Percentiles rank a stretch among this genome's conserved stretches.
These are phyloP conservation scores for Coregonus clupeaformis DNA, from an alignment of 2,113 vertebrate genomes.

Conservation along the genomic window DNA sequence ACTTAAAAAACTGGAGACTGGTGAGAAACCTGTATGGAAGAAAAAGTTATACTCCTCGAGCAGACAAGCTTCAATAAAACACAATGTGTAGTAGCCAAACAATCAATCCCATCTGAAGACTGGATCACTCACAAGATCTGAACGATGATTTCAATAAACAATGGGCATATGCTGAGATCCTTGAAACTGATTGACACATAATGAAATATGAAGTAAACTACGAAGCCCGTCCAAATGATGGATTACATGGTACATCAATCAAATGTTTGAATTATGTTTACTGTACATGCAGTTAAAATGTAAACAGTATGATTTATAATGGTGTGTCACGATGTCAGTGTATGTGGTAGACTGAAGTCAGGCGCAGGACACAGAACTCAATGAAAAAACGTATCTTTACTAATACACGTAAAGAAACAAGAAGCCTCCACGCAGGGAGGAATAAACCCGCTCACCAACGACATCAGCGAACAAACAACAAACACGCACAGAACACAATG, in stretches of 20 bases:
- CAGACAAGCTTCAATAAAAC: slow-evolving; percentile 62
- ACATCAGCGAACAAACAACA: too few species aligned
- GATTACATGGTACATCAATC: background rate
- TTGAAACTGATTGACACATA: slow-evolving; percentile 17
- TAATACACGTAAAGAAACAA: too few species aligned
- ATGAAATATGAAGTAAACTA: background rate
- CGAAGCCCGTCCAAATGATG: background rate
- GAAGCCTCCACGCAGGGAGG: too few species aligned
- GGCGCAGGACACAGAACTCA: too few species aligned
- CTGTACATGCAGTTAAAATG: too few species aligned
- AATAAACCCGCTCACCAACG: too few species aligned
- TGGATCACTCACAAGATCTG: slow-evolving; percentile 30
- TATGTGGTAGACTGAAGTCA: too few species aligned
- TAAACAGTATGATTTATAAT: too few species aligned
- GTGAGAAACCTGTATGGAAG: slow-evolving; percentile 62
- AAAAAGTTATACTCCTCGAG: slow-evolving; percentile 57
- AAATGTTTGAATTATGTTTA: background rate
- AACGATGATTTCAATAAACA: slow-evolving; percentile 33
- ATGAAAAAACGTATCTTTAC: too few species aligned
- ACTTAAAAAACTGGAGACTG: slow-evolving; percentile 74
- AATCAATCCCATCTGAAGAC: slow-evolving; percentile 39
- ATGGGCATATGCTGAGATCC: slow-evolving; percentile 16
- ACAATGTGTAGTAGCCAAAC: slow-evolving; percentile 49
- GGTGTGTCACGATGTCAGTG: too few species aligned
- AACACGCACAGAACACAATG: too few species aligned